Evolutionary conservation across 2,113 vertebrate species (phyloP), one percentile per base, ranked within the genome.

Genomic region (Macquaria australasica): DNA sequence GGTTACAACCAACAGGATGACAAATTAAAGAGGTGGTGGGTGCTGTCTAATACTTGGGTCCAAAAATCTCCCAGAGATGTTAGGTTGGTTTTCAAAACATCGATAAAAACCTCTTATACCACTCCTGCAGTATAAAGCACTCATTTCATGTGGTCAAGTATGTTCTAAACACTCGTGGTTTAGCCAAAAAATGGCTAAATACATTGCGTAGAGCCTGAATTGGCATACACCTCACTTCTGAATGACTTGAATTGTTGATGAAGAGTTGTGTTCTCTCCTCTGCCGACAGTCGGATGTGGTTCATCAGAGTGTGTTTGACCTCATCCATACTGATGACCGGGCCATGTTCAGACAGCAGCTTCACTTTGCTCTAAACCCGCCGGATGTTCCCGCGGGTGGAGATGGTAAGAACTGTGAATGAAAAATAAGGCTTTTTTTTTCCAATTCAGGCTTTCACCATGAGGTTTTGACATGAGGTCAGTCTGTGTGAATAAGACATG

Each of bases 301-400:
- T 23, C 95, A 96, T 63, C 95, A 96, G 91, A 96, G 95, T 8
- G 95, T 96, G 59, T 96, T 93, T 28, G 95, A 96, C 21, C 93
- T 96, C 70, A 96, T 96, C 87, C 96, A 96, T 85, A 95, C 95
- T 2, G 96, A 96, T 0, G 96, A 96, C 78, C 89, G 96, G 1
- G 48, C 73, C 4, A 14, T 77, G 73, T 96, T 96, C 91, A 94
- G 88, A n/a, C 85, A 94, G 85, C 96, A 96, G 91, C 95, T 96
- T 2, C 93, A 94, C 84, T 96, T 96, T 34, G 92, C 95, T n/a
- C 85, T 96, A 0, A 93, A 95, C 63, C 89, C 93, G 9, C 56
- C 84, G 0, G 15, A 64, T 14, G 45, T 23, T 4, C 68, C 45
- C 11, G 1, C 11, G 0, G 71, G 20, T 0, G 88, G 31, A 41